Conservation (phyloP, 2,113 vertebrate species). For the Mungos mungo region DNA sequence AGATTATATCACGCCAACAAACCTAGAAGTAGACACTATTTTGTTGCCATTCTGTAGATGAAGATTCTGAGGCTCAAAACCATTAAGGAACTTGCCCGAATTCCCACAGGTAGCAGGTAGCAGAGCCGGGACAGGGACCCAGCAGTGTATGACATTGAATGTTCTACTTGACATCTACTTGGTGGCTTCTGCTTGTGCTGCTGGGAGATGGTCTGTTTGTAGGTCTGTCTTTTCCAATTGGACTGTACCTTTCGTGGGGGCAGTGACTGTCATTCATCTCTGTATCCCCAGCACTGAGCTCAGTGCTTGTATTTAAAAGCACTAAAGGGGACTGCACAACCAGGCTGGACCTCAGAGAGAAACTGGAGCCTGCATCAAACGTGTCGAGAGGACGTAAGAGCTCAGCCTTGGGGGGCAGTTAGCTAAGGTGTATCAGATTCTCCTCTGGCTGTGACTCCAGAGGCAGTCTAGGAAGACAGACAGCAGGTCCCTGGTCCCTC, state of each 20-base stretch:
- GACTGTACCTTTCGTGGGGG: background rate
- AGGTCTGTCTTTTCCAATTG: background rate
- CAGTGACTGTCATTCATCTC: background rate
- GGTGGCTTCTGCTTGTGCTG: background rate
- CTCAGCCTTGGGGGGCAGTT: background rate
- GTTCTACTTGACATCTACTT: background rate
- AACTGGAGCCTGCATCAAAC: background rate
- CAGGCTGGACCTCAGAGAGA: background rate
- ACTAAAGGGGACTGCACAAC: background rate
- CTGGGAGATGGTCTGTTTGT: background rate
- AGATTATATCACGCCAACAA: background rate
- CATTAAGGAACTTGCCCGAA: background rate
- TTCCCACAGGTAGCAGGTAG: background rate
- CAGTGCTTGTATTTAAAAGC: background rate
- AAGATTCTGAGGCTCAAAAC: slow-evolving; percentile 23
- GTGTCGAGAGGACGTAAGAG: background rate
- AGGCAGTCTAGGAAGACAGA: background rate
- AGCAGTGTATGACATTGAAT: background rate
- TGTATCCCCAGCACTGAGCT: background rate
- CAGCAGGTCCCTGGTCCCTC: background rate
- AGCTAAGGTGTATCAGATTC: background rate
- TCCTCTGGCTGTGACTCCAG: background rate
- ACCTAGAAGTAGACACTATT: background rate
- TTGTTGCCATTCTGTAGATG: background rate
- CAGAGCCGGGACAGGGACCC: no score